Evolutionary conservation across 2,888 invertebrate species (phyloP).

Genomic region (Eupithecia vulgata): DNA sequence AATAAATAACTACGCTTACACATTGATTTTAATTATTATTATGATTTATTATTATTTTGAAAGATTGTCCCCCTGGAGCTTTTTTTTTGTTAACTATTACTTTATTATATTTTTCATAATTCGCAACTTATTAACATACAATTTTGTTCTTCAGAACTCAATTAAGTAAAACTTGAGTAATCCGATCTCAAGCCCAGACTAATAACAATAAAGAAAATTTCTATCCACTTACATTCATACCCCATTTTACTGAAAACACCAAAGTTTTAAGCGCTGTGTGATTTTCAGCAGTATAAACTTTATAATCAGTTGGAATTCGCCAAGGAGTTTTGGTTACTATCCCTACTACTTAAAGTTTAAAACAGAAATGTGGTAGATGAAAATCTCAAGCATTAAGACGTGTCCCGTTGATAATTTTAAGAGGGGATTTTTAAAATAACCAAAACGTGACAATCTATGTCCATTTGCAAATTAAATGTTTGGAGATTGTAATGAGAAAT

Average conservation of each 20-base stretch:
- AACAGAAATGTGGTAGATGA: constrained; percentile 9
- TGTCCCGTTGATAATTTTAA: constrained; percentile 43
- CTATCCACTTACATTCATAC: constrained; percentile 38
- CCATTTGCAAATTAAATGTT: constrained; percentile 41
- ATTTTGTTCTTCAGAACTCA: neutral
- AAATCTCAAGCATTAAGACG: constrained; percentile 21
- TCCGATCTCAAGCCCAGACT: constrained; percentile 14
- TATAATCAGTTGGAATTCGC: constrained; percentile 29
- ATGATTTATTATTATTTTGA: too few species aligned
- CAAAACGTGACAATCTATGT: constrained; percentile 34
- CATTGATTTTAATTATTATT: too few species aligned
- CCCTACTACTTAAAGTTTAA: constrained; percentile 10
- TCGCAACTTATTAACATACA: neutral
- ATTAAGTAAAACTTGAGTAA: constrained; percentile 10
- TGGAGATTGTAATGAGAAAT: constrained; percentile 23
- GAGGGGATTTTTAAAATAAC: constrained; percentile 39
- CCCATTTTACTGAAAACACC: constrained; percentile 36
- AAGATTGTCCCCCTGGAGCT: neutral
- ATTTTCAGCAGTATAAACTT: constrained; percentile 40
- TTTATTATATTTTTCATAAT: neutral
- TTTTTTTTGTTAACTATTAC: neutral
- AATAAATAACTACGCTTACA: too few species aligned
- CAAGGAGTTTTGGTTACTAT: constrained; percentile 16
- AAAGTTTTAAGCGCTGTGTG: constrained; percentile 39
- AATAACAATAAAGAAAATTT: constrained; percentile 36